Conservation (phyloP, 2,113 vertebrate species). For the Toxostoma redivivum region DNA sequence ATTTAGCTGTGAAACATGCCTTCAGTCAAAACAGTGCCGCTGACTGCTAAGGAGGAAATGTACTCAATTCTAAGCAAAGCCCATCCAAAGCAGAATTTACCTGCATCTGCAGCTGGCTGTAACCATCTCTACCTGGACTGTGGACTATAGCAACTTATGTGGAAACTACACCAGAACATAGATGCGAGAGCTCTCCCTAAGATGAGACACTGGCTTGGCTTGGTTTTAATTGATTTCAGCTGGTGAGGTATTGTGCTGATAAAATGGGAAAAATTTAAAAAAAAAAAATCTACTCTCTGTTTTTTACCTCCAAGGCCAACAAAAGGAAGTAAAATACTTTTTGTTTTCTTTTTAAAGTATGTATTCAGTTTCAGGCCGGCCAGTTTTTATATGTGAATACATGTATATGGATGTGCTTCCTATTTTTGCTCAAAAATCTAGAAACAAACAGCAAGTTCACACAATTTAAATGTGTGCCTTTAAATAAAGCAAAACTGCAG, state of each 20-base stretch:
- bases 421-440: background rate
- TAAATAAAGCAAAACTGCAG: background rate
- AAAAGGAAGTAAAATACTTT: background rate
- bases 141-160: background rate
- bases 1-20: background rate
- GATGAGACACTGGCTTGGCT: background rate
- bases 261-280: background rate
- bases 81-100: background rate
- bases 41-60: accelerated
- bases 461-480: background rate
- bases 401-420: background rate
- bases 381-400: background rate
- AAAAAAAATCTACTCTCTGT: background rate
- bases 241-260: background rate
- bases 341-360: background rate
- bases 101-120: background rate
- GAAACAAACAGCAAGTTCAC: background rate
- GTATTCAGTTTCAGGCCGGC: background rate
- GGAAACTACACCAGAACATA: background rate
- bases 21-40: background rate
- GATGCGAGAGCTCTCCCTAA: background rate
- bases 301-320: background rate
- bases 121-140: background rate
- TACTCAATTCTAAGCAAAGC: background rate
- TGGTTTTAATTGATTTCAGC: background rate